Percentiles rank a stretch among this genome's conserved stretches.
phyloP scores from a whole-genome alignment of 1,140 invertebrate species.

The Epicauta chinensis region DNA sequence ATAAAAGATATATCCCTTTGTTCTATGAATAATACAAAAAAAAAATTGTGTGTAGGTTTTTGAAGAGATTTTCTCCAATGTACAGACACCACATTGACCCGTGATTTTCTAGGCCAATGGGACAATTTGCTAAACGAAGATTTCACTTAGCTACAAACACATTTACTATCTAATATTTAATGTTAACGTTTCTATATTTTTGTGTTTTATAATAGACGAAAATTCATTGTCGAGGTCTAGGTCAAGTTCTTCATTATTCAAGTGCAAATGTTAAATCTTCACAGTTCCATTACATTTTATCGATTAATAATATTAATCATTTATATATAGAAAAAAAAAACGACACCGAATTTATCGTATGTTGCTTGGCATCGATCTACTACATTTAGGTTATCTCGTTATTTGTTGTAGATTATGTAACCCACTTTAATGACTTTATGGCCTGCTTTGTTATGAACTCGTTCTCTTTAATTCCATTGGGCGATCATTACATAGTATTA shows the following conservation, averaged over 20 bases:
- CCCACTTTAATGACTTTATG: constrained; percentile 10
- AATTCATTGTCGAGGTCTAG: constrained; percentile 13
- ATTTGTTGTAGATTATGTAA: constrained; percentile 11
- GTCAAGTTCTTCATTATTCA: constrained; percentile 14
- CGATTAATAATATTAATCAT: too few relatives aligned
- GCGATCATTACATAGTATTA: constrained; percentile 1
- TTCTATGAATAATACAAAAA: constrained; percentile 5
- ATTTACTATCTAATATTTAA: constrained; percentile 21
- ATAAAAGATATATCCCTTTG: constrained; percentile 5
- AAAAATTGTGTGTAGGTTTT: background rate
- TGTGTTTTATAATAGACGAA: background rate
- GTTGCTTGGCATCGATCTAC: constrained; percentile 2
- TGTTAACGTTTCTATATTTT: constrained; percentile 8
- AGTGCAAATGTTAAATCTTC: too few relatives aligned
- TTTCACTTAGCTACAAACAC: constrained; percentile 16
- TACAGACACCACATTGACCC: constrained; percentile 5
- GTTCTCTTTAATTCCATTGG: constrained; percentile 5
- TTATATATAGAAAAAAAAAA: too few relatives aligned
- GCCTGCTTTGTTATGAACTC: constrained; percentile 6
- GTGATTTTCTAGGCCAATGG: constrained; percentile 17
- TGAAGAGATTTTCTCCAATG: constrained; percentile 7
- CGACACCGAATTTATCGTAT: too few relatives aligned
- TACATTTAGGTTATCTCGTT: constrained; percentile 10
- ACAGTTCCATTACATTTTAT: too few relatives aligned
- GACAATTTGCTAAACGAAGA: constrained; percentile 19